Conservation (phyloP, 2,797 vertebrate genomes). For the Bradypodion ventrale region DNA sequence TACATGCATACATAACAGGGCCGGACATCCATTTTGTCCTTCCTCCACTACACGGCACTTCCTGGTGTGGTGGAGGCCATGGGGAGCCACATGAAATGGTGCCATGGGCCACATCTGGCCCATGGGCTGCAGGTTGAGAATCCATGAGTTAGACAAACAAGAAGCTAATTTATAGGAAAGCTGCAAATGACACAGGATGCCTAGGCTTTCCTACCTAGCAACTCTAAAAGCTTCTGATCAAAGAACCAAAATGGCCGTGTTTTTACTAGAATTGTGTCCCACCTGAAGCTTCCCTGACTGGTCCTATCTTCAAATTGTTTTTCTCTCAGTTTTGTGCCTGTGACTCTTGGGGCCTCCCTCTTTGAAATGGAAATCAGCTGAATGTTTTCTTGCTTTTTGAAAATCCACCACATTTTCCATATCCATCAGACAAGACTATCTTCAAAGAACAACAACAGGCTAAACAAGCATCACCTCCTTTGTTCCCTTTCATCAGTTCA, state of each 20-base stretch:
- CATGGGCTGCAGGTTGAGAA: too few species aligned
- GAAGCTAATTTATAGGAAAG: neutral
- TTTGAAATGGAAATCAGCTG: constrained; percentile 8
- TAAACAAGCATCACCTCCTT: neutral
- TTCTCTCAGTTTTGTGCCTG: neutral
- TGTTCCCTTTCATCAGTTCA: neutral
- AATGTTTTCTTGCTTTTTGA: neutral
- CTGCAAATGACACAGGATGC: neutral
- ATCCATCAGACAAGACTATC: neutral
- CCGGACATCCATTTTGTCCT: too few species aligned
- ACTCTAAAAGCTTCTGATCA: neutral
- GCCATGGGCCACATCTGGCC: too few species aligned
- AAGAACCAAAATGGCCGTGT: neutral
- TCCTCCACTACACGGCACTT: too few species aligned
- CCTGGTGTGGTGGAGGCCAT: too few species aligned
- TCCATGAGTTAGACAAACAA: too few species aligned
- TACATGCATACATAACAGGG: too few species aligned
- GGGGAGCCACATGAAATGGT: too few species aligned
- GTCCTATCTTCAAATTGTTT: neutral
- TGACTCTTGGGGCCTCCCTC: neutral
- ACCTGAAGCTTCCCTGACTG: neutral
- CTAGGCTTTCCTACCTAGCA: neutral
- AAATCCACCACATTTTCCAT: constrained; percentile 11
- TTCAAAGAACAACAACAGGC: constrained; percentile 1
- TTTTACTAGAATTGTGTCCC: neutral